Evolutionary conservation across 2,888 invertebrate species (phyloP).

Genomic region (Macropis europaea): DNA sequence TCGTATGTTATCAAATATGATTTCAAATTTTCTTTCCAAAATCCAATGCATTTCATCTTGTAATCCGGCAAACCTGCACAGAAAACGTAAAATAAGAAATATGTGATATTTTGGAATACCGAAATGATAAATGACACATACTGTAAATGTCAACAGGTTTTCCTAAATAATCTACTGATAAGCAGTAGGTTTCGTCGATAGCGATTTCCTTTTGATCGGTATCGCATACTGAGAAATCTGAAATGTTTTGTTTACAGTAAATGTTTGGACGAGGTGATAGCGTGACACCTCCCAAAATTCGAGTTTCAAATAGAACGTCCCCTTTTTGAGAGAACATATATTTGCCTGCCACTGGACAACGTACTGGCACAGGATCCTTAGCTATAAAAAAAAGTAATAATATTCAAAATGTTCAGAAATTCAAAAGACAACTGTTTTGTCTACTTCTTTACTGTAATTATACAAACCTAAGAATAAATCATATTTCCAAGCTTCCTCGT

Average conservation of each 20-base stretch:
- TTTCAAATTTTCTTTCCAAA: slow-evolving; percentile 98
- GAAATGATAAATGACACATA: slow-evolving; percentile 67
- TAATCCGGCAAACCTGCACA: slow-evolving; percentile 93
- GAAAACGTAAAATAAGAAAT: neutral
- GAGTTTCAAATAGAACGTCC: slow-evolving; percentile 94
- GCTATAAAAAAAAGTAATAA: slow-evolving; percentile 77
- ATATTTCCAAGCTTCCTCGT: slow-evolving; percentile 92
- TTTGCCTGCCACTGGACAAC: slow-evolving; percentile 98
- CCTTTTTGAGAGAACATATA: slow-evolving; percentile 96
- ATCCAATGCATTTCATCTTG: slow-evolving; percentile 97
- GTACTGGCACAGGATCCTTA: slow-evolving; percentile 94
- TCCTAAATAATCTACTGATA: slow-evolving; percentile 97
- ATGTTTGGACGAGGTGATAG: slow-evolving; percentile 95
- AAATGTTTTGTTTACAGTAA: slow-evolving; percentile 95
- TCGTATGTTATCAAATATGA: slow-evolving; percentile 98
- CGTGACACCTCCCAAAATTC: slow-evolving; percentile 97
- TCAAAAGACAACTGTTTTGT: neutral
- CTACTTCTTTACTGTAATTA: neutral
- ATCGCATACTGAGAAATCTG: slow-evolving; percentile 97
- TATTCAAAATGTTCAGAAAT: slow-evolving; percentile 3
- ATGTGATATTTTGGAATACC: neutral
- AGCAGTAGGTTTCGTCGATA: slow-evolving; percentile 97
- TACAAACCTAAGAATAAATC: slow-evolving; percentile 86
- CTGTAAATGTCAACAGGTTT: slow-evolving; percentile 97
- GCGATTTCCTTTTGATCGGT: slow-evolving; percentile 96